Conservation (phyloP, 1,140 invertebrate genomes). For the Bombus haemorrhoidalis region DNA sequence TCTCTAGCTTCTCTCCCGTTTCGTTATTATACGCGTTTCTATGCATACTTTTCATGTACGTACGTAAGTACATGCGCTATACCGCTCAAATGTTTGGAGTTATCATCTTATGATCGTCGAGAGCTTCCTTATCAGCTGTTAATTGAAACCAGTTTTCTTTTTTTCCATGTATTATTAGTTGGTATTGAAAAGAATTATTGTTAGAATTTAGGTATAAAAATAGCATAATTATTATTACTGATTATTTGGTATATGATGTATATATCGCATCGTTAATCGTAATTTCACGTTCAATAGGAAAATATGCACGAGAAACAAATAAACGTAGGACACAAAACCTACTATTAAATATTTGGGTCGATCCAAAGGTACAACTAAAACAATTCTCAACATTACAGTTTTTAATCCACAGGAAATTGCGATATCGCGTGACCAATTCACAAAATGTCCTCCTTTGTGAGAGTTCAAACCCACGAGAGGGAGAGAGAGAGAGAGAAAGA, state of each 20-base stretch:
- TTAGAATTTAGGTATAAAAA: too few relatives aligned
- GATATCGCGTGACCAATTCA: slow-evolving; percentile 26
- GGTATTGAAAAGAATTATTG: too few relatives aligned
- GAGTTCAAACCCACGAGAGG: background rate
- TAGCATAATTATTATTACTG: too few relatives aligned
- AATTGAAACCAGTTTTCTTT: too few relatives aligned
- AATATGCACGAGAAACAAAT: background rate
- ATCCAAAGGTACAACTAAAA: background rate
- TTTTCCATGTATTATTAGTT: too few relatives aligned
- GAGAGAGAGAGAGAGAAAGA: background rate
- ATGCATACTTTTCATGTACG: background rate
- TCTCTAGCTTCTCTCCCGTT: slow-evolving; percentile 42
- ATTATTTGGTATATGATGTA: too few relatives aligned
- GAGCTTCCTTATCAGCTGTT: too few relatives aligned
- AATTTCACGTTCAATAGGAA: background rate
- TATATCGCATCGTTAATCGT: background rate
- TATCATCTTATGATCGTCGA: background rate
- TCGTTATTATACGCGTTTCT: slow-evolving; percentile 23
- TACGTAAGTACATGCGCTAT: background rate
- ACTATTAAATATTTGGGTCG: background rate
- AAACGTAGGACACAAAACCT: background rate
- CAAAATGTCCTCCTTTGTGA: background rate
- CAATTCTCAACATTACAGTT: background rate
- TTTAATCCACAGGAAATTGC: slow-evolving; percentile 20
- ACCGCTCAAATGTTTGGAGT: background rate